A percentile compares a stretch with the other conserved stretches of the same genome.
These are phyloP conservation scores for Chlorops oryzae DNA, from an alignment of 1,140 invertebrate genomes.

Conservation along the genomic window DNA sequence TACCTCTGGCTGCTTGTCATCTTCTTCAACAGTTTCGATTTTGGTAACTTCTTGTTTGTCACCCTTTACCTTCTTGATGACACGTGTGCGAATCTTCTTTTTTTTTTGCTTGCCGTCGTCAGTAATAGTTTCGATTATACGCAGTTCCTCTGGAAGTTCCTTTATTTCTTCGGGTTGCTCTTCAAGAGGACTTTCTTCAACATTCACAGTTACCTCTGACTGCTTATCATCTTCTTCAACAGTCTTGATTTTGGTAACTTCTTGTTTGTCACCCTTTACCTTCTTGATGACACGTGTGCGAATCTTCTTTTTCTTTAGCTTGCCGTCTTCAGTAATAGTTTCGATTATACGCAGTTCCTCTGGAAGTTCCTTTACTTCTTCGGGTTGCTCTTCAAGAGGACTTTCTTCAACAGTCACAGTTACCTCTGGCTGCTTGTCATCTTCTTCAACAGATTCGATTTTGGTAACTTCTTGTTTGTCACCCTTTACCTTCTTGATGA, in stretches of 20 bases:
- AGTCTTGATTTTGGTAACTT: slow-evolving; percentile 38
- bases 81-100: slow-evolving; percentile 32
- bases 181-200: slow-evolving; percentile 12
- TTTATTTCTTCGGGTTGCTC: slow-evolving; percentile 5
- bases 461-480: slow-evolving; percentile 20
- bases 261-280: slow-evolving; percentile 31
- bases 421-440: slow-evolving; percentile 25
- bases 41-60: slow-evolving; percentile 31
- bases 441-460: slow-evolving; percentile 29
- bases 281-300: slow-evolving; percentile 30
- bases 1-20: slow-evolving; percentile 27
- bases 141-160: slow-evolving; percentile 11
- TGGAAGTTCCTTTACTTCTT: slow-evolving; percentile 3
- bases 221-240: slow-evolving; percentile 43
- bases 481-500: slow-evolving; percentile 13
- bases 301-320: slow-evolving; percentile 5
- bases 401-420: slow-evolving; percentile 23
- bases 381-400: slow-evolving; percentile 9
- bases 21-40: slow-evolving; percentile 30
- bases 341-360: slow-evolving; percentile 5
- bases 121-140: background rate
- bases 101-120: slow-evolving; percentile 25
- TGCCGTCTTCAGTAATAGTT: slow-evolving; percentile 13
- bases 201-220: slow-evolving; percentile 28
- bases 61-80: slow-evolving; percentile 26